These are phyloP conservation scores for Aspidiotus rigidus DNA, from an alignment of 2,888 invertebrate genomes.

Conservation along the genomic window DNA sequence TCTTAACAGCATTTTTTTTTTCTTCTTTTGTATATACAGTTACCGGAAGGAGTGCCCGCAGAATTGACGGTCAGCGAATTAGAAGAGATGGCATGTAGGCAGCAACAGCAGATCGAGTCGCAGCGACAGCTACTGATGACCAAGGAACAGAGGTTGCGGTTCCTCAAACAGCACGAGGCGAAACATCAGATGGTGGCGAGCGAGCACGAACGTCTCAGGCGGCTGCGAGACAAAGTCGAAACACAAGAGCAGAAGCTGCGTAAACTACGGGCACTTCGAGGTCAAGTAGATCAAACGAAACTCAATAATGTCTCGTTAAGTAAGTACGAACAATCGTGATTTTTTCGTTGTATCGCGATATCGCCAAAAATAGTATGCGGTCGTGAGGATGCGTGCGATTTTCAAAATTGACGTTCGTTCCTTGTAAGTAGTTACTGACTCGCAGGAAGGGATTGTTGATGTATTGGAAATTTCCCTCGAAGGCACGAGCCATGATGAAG, in stretches of 20 bases:
- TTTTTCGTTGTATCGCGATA: not conserved
- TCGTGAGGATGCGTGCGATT: no score
- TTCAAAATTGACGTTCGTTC: no score
- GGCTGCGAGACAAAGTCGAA: conserved; percentile 83
- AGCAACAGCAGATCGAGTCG: conserved; percentile 95
- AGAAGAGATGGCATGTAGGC: conserved; percentile 94
- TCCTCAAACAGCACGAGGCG: conserved; percentile 87
- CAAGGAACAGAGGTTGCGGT: conserved; percentile 84
- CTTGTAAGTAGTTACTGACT: no score
- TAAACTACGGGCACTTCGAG: conserved; percentile 79
- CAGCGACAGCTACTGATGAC: conserved; percentile 86
- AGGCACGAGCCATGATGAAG: no score
- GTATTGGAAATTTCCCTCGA: no score
- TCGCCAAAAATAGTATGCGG: not conserved
- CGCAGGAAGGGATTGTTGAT: no score
- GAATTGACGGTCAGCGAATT: conserved; percentile 88
- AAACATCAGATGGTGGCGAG: conserved; percentile 66
- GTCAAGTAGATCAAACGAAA: conserved; percentile 88
- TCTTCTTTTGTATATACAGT: conserved; percentile 17
- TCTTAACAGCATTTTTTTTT: no score
- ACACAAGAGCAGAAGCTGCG: conserved; percentile 89
- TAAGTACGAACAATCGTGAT: conserved; percentile 50
- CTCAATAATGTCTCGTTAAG: conserved; percentile 83
- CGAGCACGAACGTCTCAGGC: conserved; percentile 77
- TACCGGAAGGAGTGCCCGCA: conserved; percentile 58